Evolutionary conservation across 1,140 invertebrate genomes (phyloP), one percentile per base, ranked within the genome.

Genomic region (Lysiphlebus fabarum): DNA sequence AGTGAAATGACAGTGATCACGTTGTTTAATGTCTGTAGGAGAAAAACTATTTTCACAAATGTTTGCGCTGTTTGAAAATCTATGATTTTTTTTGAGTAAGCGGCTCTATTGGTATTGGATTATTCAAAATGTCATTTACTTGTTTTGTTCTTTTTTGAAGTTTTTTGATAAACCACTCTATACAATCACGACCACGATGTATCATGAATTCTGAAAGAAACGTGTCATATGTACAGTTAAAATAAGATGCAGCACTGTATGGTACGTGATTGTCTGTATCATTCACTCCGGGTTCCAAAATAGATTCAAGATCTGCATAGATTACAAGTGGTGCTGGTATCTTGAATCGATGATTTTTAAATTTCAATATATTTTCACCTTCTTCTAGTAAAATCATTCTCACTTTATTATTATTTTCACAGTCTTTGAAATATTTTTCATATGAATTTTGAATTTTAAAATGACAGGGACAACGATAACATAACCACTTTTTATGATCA

Each of bases 1-100:
- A 36, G 69, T 76, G 0, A 76, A 61, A 65, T 76, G 72, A 64
- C 61, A 63, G 67, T 77, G 74, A 58, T 79, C 73, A 38, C 34
- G 42, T 9, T 47, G 54, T 36, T 56, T 56, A 7, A 17, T 17
- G 26, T 48, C 17, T 26, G 14, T 26, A 17, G 8, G 12, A 17
- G 45, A 17, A 26, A 48, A 48, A 33, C 4, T 4, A 9, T 48
- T 48, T 17, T 48, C 45, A 17, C 45, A 48, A 26, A 48, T 26
- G 5, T 48, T 17, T 26, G 12, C 4, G 45, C 45, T 17, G 7
- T 26, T 26, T 10, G 12, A 10, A 17, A 48, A 17, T n/a, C n/a
- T n/a, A n/a, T n/a, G n/a, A n/a, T n/a, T n/a, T n/a, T n/a, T n/a
- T n/a, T n/a, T n/a, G n/a, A n/a, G n/a, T n/a, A n/a, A n/a, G n/a